Conservation (phyloP, 2,888 invertebrate genomes). For the Gnatocerus cornutus region DNA sequence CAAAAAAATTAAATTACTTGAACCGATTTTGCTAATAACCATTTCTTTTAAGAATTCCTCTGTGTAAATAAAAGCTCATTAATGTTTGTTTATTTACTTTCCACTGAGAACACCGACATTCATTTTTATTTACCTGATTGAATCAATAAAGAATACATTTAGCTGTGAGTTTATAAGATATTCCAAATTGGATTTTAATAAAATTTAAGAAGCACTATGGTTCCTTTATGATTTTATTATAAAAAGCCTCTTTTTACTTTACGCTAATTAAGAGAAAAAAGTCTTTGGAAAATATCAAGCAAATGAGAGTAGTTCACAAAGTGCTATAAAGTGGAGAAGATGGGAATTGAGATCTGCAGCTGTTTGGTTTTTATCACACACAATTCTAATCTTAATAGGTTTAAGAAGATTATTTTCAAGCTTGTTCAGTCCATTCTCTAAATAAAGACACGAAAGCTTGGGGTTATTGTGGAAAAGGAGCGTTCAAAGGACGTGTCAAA, state of each 20-base stretch:
- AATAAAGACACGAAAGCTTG: neutral
- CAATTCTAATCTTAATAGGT: constrained; percentile 41
- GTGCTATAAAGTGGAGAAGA: constrained; percentile 10
- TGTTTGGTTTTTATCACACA: constrained; percentile 29
- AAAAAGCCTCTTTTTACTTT: no score
- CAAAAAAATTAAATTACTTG: no score
- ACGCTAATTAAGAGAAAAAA: neutral
- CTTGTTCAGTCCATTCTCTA: neutral
- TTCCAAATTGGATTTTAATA: neutral
- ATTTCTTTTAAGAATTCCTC: neutral
- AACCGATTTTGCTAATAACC: no score
- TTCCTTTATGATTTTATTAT: no score
- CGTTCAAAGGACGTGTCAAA: neutral
- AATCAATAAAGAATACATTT: constrained; percentile 4
- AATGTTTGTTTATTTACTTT: constrained; percentile 30
- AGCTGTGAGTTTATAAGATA: neutral
- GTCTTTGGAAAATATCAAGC: constrained; percentile 8
- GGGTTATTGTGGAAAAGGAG: no score
- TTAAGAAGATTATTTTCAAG: constrained; percentile 32
- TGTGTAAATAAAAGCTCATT: constrained; percentile 1
- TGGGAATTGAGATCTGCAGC: constrained; percentile 36
- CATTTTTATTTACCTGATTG: constrained; percentile 21
- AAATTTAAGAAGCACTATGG: neutral
- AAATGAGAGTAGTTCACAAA: constrained; percentile 26
- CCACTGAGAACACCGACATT: neutral